phyloP scores from a whole-genome alignment of 30 jellyfish, hydroid and myxozoan genomes.

The Rhopilema esculentum region DNA sequence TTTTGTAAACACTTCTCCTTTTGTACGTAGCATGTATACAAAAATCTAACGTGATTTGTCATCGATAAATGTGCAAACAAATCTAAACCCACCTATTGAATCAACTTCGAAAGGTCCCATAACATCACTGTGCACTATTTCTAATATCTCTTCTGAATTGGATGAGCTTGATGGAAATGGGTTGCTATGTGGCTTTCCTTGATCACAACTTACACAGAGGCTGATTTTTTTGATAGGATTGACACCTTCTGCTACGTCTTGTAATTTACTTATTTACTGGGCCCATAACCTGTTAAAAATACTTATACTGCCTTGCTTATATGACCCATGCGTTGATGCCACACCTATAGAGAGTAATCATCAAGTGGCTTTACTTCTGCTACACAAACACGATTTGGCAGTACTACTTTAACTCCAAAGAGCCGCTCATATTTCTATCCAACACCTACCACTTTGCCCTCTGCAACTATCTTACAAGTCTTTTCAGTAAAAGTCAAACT shows the following conservation, averaged over 20 bases:
- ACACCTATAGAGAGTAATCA: slow-evolving; percentile 15
- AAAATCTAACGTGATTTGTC: slow-evolving; percentile 45
- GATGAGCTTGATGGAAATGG: slow-evolving; percentile 25
- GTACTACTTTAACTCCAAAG: slow-evolving; percentile 19
- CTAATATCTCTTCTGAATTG: slow-evolving; percentile 14
- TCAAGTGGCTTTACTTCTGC: slow-evolving; percentile 7
- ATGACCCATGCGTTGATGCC: slow-evolving; percentile 39
- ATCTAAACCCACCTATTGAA: slow-evolving; percentile 59
- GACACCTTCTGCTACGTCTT: slow-evolving; percentile 31
- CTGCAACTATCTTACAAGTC: slow-evolving; percentile 27
- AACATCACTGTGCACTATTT: slow-evolving; percentile 57
- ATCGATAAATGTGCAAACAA: slow-evolving; percentile 33
- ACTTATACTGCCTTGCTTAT: slow-evolving; percentile 5
- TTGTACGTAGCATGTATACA: slow-evolving; percentile 24
- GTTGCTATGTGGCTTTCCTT: slow-evolving; percentile 57
- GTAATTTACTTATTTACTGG: slow-evolving; percentile 10
- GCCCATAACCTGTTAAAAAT: too few species aligned
- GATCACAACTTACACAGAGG: slow-evolving; percentile 55
- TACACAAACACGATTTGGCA: slow-evolving; percentile 42
- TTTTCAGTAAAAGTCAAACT: slow-evolving; percentile 18
- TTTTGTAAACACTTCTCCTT: slow-evolving; percentile 22
- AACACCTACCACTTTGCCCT: slow-evolving; percentile 12
- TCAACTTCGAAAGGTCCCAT: slow-evolving; percentile 38
- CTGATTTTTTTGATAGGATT: slow-evolving; percentile 17
- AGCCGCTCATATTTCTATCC: slow-evolving; percentile 36